phyloP scores from a whole-genome alignment of 1,140 invertebrate genomes.

The Drosophila ficusphila region DNA sequence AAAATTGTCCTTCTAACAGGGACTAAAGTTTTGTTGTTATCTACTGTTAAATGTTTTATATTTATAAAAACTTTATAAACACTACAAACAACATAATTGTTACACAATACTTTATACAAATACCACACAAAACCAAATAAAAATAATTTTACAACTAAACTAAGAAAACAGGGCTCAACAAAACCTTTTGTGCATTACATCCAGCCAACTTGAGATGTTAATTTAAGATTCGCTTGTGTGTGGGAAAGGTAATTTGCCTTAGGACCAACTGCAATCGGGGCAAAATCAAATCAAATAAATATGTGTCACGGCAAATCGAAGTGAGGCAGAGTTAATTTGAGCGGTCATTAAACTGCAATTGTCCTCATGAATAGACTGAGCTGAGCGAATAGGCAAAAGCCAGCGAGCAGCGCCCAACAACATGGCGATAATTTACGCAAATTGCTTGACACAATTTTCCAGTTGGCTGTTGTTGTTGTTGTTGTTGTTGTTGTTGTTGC shows the following conservation, averaged over 20 bases:
- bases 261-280: background rate
- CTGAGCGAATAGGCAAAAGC: slow-evolving; percentile 20
- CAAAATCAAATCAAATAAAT: slow-evolving; percentile 35
- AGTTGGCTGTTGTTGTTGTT: slow-evolving; percentile 11
- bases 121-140: no score
- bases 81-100: no score
- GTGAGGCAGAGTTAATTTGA: slow-evolving; percentile 57
- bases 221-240: background rate
- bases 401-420: slow-evolving; percentile 30
- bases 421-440: slow-evolving; percentile 77
- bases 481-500: slow-evolving; percentile 18
- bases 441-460: slow-evolving; percentile 80
- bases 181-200: background rate
- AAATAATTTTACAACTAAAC: no score
- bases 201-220: background rate
- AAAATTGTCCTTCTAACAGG: slow-evolving; percentile 47
- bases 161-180: no score
- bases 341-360: slow-evolving; percentile 74
- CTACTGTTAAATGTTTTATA: no score
- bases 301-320: slow-evolving; percentile 46
- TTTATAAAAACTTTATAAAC: no score
- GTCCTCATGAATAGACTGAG: slow-evolving; percentile 41
- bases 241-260: no score
- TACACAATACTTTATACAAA: no score
- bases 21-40: no score